phyloP scores from a whole-genome alignment of 2,888 invertebrate species.

The Agonopterix arenella region DNA sequence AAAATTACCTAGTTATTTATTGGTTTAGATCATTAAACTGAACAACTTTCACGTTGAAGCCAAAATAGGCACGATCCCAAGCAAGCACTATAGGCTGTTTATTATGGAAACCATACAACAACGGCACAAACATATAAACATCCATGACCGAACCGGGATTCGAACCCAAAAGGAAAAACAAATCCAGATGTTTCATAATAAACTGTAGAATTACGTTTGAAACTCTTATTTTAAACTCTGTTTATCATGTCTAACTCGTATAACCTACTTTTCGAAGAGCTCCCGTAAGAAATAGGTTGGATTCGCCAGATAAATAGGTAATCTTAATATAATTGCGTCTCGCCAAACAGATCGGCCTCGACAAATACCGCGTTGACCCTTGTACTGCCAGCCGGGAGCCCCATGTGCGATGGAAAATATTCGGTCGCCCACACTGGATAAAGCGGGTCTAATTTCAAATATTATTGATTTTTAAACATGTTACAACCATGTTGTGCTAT shows the following conservation, averaged over 20 bases:
- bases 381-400: slow-evolving; percentile 23
- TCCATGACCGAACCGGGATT: too few species aligned
- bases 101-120: too few species aligned
- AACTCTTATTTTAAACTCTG: not conserved
- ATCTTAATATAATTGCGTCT: slow-evolving; percentile 69
- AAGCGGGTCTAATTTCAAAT: not conserved
- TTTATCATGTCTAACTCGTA: not conserved
- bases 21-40: not conserved
- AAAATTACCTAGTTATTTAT: not conserved
- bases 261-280: slow-evolving; percentile 5
- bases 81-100: too few species aligned
- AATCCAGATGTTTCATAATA: too few species aligned
- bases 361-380: slow-evolving; percentile 29
- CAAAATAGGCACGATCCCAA: too few species aligned
- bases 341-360: slow-evolving; percentile 17
- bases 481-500: too few species aligned
- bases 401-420: not conserved
- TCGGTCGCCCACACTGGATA: not conserved
- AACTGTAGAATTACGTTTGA: not conserved
- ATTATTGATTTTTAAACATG: too few species aligned
- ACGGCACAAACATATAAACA: too few species aligned
- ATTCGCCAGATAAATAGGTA: slow-evolving; percentile 70
- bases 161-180: too few species aligned
- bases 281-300: slow-evolving; percentile 54
- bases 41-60: too few species aligned